Evolutionary conservation across 2,797 vertebrate species (phyloP).

Genomic region (Chaetophractus vellerosus): DNA sequence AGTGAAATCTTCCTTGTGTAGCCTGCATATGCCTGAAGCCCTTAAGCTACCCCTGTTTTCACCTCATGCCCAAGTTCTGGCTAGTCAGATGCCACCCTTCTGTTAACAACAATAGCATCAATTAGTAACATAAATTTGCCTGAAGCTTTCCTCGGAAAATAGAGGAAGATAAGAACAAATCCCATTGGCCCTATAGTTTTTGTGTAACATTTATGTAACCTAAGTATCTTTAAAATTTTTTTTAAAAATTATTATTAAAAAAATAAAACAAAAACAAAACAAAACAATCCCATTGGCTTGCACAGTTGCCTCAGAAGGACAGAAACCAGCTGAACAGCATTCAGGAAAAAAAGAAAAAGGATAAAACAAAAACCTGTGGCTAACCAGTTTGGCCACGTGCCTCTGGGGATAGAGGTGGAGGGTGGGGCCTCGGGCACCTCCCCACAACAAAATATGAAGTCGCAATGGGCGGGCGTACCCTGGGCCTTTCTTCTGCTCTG

Average conservation of each 20-base stretch:
- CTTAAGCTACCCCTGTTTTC: not conserved
- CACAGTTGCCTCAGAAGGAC: not conserved
- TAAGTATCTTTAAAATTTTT: too few species aligned
- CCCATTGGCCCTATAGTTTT: not conserved
- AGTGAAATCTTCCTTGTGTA: not conserved
- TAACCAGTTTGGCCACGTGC: too few species aligned
- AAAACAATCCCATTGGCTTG: not conserved
- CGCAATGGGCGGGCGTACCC: not conserved
- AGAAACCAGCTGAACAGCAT: not conserved
- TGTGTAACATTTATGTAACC: too few species aligned
- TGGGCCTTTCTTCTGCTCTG: not conserved
- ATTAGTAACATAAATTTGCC: not conserved
- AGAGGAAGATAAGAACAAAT: fast-evolving
- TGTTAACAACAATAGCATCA: not conserved
- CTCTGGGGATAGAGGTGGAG: not conserved
- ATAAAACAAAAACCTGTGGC: not conserved
- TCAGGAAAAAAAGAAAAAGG: not conserved
- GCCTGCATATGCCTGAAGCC: fast-evolving
- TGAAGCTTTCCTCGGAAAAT: not conserved
- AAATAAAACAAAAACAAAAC: too few species aligned
- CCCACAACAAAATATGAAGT: not conserved
- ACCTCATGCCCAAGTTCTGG: not conserved
- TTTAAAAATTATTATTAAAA: not conserved
- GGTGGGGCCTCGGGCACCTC: not conserved
- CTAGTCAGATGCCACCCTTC: not conserved